A percentile compares a stretch with the other conserved stretches of the same genome.
phyloP scores from a whole-genome alignment of 2,113 vertebrate genomes.

The human region GRCh38 chr7:154148501-154149000 shows the following conservation, averaged over 20 bases:
- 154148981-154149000: neutral
- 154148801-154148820: neutral
- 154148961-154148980: too few species aligned
- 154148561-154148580: fast-evolving
- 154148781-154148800: too few species aligned
- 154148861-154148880: fast-evolving
- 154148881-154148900: fast-evolving
- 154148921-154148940: fast-evolving
- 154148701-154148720: constrained; percentile 30
- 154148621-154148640: too few species aligned
- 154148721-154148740: constrained; percentile 3
- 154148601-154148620: neutral
- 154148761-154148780: neutral
- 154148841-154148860: neutral
- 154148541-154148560: fast-evolving
- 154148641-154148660: neutral
- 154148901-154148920: neutral
- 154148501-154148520: fast-evolving
- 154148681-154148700: constrained; percentile 43
- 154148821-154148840: neutral
- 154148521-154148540: fast-evolving
- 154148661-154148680: neutral
- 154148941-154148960: fast-evolving
- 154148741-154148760: neutral
- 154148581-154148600: fast-evolving